Evolutionary conservation across 2,888 invertebrate species (phyloP), one percentile per base, ranked within the genome.

Genomic region (Drosophila eohydei): DNA sequence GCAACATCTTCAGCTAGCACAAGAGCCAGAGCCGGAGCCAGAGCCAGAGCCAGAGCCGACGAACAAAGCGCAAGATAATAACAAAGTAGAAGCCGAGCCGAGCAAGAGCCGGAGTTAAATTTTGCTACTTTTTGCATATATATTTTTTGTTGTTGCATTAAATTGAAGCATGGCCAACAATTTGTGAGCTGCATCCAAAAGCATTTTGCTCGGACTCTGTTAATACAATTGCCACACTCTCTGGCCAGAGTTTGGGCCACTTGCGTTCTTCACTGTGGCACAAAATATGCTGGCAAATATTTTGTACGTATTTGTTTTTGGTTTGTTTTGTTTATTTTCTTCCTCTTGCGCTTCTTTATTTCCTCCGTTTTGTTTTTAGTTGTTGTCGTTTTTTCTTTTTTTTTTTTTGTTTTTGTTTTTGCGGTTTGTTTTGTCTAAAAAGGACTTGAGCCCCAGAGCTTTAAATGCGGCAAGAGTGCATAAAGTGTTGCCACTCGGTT

Each of bases 51-150:
- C 40, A 38, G 16, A 11, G 30, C 6, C 51, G 38, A 12, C 38
- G 41, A 56, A 60, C 36, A 75, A 77, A 77, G 72, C 59, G 57
- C 64, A 62, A 68, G 68, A 77, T 72, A 62, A 72, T 72, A 77
- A 64, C 64, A 77, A 77, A 72, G 55, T 60, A 41, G 57, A 63
- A 58, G 63, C 52, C 44, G 60, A 46, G 34, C 46, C 21, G 21
- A 21, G 21, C 21, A 1, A 21, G 32, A 50, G 32, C 12, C 57
- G 6, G 9, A 58, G 44, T 65, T 65, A 51, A 62, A 74, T 56
- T 56, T 63, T 61, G 36, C 54, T 32, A 40, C 16, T 16, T 26
- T 40, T 26, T 52, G 50, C 50, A 50, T 48, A 48, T 11, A 43
- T 38, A 38, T n/a, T n/a, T 40, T 7, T 32, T 46, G 28, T 21